Evolutionary conservation across 1,140 invertebrate genomes (phyloP), one percentile per base, ranked within the genome.

Genomic region (Trachymyrmex cornetzi): DNA sequence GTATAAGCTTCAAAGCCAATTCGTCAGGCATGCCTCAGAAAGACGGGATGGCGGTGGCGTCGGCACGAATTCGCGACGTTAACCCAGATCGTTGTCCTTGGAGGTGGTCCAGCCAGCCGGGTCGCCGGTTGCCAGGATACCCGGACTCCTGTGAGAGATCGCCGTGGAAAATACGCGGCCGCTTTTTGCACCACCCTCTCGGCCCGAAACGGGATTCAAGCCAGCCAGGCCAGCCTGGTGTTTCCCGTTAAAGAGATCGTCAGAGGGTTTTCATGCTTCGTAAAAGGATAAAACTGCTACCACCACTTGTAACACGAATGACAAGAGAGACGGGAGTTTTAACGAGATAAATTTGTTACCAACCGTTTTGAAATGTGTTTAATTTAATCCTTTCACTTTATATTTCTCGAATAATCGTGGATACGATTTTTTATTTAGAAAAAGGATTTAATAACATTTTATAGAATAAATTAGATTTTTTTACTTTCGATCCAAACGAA

Each of bases 71-170:
- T 87, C 66, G 67, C 82, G 86, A 90, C 84, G 89, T 91, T 94
- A 94, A 94, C 94, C 93, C 89, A 94, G 89, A 93, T 94, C 85
- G 82, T 88, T 77, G 79, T 88, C 87, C 88, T 94, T 94, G 94
- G 94, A 94, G 88, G 44, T 86, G 63, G 89, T 94, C 94, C 94
- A 94, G 92, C 91, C 72, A 27, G 74, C 74, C 34, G 82, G 59
- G 59, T 9, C 75, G 34, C 71, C 59, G 50, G 88, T 81, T 92
- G 92, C 92, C 92, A 94, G 88, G 91, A 93, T 64, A 89, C 87
- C 85, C 79, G 84, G 81, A 86, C 24, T 63, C 69, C 24, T 63
- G 74, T 71, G 67, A 61, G 79, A 80, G 77, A 67, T 84, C 71
- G 86, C 86, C 75, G 89, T 85, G 89, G 81, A 90, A 90, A 90